Evolutionary conservation across 2,888 invertebrate genomes (phyloP).

Genomic region (Dolomedes plantarius): DNA sequence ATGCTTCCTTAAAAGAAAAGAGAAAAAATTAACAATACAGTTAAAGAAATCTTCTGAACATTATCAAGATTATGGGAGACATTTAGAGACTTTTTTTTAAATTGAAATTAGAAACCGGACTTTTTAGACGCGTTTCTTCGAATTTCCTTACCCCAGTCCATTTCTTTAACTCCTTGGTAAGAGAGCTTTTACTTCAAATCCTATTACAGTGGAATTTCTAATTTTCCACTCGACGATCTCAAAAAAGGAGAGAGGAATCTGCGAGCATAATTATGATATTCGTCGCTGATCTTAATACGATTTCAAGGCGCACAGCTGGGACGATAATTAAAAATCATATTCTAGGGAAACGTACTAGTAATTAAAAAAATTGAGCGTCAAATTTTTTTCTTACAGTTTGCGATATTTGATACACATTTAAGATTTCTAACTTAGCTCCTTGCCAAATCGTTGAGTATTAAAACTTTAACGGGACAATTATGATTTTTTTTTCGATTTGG

Average conservation of each 20-base stretch:
- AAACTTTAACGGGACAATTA: neutral
- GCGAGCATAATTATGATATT: constrained; percentile 18
- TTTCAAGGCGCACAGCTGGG: constrained; percentile 15
- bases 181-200: constrained; percentile 8
- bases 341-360: neutral
- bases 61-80: constrained; percentile 33
- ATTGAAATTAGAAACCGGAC: constrained; percentile 42
- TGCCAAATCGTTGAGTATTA: neutral
- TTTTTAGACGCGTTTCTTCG: constrained; percentile 24
- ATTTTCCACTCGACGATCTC: constrained; percentile 40
- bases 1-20: no score
- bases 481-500: neutral
- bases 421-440: neutral
- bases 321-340: constrained; percentile 15
- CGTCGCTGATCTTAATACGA: constrained; percentile 5
- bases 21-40: constrained; percentile 25
- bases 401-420: neutral
- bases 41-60: constrained; percentile 31
- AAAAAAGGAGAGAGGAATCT: constrained; percentile 10
- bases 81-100: constrained; percentile 7
- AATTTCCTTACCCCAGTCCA: neutral
- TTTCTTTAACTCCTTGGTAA: constrained; percentile 3
- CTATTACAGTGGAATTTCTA: constrained; percentile 31
- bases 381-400: neutral
- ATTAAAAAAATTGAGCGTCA: neutral